Evolutionary conservation across 1,140 invertebrate genomes (phyloP).

Genomic region (Aethina tumida): DNA sequence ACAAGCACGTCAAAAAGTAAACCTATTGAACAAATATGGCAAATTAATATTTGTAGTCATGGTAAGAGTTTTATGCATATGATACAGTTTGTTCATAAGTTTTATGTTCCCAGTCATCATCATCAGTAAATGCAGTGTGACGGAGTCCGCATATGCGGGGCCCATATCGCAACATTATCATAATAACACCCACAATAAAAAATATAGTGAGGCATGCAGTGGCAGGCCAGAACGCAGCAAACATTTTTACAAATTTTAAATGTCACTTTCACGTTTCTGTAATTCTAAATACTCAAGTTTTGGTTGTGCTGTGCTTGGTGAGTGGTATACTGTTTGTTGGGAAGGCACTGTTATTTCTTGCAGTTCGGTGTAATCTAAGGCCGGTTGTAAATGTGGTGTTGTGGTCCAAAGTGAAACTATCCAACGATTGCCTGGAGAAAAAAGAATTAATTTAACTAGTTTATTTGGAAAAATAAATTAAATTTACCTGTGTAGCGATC

Average conservation of each 20-base stretch:
- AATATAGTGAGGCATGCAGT: conserved; percentile 59
- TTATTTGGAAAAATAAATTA: conserved; percentile 9
- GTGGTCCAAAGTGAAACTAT: conserved; percentile 71
- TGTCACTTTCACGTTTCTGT: conserved; percentile 72
- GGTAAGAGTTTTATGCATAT: too few species aligned
- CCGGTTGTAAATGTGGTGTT: conserved; percentile 72
- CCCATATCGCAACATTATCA: conserved; percentile 62
- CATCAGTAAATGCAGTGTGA: conserved; percentile 50
- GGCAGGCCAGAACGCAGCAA: conserved; percentile 46
- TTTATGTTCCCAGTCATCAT: conserved; percentile 47
- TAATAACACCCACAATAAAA: conserved; percentile 58
- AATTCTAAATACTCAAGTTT: conserved; percentile 58
- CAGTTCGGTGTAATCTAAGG: conserved; percentile 66
- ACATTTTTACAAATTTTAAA: conserved; percentile 43
- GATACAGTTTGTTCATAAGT: conserved; percentile 51
- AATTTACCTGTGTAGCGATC: conserved; percentile 65
- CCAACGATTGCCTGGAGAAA: conserved; percentile 62
- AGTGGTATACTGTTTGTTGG: conserved; percentile 31
- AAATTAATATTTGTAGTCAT: too few species aligned
- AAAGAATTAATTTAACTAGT: conserved; percentile 27
- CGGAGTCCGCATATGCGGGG: conserved; percentile 54
- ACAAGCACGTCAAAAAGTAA: too few species aligned
- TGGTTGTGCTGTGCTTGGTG: conserved; percentile 21
- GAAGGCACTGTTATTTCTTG: conserved; percentile 34
- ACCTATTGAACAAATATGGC: too few species aligned